Percentiles rank a stretch among this genome's conserved stretches.
phyloP scores from a whole-genome alignment of 2,797 vertebrate genomes.

The Mastacembelus armatus region DNA sequence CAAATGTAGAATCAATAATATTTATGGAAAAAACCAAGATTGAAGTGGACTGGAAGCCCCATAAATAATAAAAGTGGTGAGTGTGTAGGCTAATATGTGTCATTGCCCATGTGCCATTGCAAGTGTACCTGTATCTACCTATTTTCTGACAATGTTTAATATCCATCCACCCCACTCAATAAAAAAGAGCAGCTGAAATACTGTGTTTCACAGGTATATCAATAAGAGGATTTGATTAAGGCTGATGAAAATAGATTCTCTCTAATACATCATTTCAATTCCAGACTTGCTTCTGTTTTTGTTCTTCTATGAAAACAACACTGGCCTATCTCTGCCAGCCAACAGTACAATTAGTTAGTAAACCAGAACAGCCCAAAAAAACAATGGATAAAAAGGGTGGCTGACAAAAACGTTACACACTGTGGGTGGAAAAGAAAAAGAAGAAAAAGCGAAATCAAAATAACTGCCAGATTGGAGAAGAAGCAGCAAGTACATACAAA shows the following conservation, averaged over 20 bases:
- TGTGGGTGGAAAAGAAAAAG: too few relatives aligned
- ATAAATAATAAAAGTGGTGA: constrained; percentile 58
- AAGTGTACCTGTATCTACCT: not conserved
- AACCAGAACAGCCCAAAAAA: not conserved
- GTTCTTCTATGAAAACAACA: not conserved
- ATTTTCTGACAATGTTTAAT: too few relatives aligned
- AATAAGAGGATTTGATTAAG: not conserved
- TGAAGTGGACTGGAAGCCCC: constrained; percentile 26
- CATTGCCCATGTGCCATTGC: constrained; percentile 10
- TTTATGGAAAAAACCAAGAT: constrained; percentile 46
- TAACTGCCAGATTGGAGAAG: not conserved
- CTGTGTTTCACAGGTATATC: not conserved
- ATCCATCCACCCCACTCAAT: too few relatives aligned
- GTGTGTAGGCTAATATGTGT: constrained; percentile 28
- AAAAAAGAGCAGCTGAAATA: not conserved
- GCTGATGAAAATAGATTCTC: not conserved
- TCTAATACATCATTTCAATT: not conserved
- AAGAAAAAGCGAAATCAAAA: too few relatives aligned
- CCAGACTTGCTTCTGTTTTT: not conserved
- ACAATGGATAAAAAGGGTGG: not conserved
- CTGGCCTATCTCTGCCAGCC: not conserved
- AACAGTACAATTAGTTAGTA: not conserved
- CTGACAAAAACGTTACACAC: too few relatives aligned
- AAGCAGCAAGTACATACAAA: not conserved
- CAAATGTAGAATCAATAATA: constrained; percentile 53